Evolutionary conservation across 35 echinoderm and acorn worm genomes (phyloP).

Genomic region (Diadema setosum): DNA sequence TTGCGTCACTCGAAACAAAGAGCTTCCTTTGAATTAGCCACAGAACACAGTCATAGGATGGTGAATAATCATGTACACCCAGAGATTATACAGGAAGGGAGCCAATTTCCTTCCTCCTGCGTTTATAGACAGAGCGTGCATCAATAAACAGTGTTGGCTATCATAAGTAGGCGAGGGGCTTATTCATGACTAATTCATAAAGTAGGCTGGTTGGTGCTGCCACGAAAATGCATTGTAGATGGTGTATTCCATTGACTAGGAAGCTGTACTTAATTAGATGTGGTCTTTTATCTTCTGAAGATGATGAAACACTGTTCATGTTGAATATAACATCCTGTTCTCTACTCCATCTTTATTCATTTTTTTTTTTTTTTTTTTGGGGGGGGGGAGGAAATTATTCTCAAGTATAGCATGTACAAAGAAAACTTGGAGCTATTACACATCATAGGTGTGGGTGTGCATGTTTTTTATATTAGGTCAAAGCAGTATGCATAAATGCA

Average conservation of each 20-base stretch:
- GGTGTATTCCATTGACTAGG: not conserved
- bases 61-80: not conserved
- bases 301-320: not conserved
- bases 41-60: not conserved
- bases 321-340: no score
- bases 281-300: not conserved
- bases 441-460: no score
- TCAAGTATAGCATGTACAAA: no score
- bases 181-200: not conserved
- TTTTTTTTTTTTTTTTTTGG: no score
- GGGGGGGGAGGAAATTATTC: no score
- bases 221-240: not conserved
- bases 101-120: slow-evolving; percentile 7
- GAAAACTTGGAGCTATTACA: no score
- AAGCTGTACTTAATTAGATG: no score
- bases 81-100: not conserved
- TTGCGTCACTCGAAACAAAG: no score
- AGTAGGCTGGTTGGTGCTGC: not conserved
- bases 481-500: no score
- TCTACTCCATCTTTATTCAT: no score
- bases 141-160: not conserved
- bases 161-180: not conserved
- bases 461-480: no score
- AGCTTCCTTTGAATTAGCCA: not conserved
- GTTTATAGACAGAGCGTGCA: not conserved